Evolutionary conservation across 2,113 vertebrate genomes (phyloP), one percentile per base, ranked within the genome.

Genomic region (Tylochromis polylepis): DNA sequence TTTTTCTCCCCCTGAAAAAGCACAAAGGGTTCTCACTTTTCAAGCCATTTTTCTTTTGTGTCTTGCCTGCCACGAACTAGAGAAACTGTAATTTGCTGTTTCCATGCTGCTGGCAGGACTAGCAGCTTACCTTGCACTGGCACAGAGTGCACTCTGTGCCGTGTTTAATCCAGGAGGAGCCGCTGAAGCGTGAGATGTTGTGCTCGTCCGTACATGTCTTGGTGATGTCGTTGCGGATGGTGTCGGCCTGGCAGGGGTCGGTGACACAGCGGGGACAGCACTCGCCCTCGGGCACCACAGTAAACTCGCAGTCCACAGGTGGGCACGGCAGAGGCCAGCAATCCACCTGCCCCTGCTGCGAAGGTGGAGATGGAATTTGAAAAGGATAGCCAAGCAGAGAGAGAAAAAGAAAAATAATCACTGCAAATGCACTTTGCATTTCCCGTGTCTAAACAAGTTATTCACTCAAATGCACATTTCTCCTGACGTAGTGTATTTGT

Each of bases 121-220:
- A 82, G 79, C 14, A 2, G 31, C 85, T 92, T 89, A 97, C 96
- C 96, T 96, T 99, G 96, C 99, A 99, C 94, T 98, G 98, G 95
- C 98, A 99, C 88, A 99, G 97, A 53, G 97, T 98, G 91, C 99
- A 99, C 95, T 99, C 98, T 0, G 98, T 98, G 96, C 98, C 98
- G 2, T 99, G 98, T 88, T 98, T 99, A 92, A 98, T 98, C 99
- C 99, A 99, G 85, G 98, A 98, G 49, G 98, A 98, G 77, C 98
- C 99, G 18, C 98, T 98, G 96, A 99, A 98, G 95, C 98, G 98
- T 83, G 97, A 91, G 43, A 98, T 96, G n/a, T 95, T 97, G 92
- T 97, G 96, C 94, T 99, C 98, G 81, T 99, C 99, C 89, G 96
- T 93, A 94, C 99, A 99, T 3, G 98, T 99, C 96, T 99, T 99